Percentiles rank a stretch among this genome's conserved stretches.
Evolutionary conservation across 2,113 vertebrate genomes (phyloP).

Genomic region (Morone saxatilis): DNA sequence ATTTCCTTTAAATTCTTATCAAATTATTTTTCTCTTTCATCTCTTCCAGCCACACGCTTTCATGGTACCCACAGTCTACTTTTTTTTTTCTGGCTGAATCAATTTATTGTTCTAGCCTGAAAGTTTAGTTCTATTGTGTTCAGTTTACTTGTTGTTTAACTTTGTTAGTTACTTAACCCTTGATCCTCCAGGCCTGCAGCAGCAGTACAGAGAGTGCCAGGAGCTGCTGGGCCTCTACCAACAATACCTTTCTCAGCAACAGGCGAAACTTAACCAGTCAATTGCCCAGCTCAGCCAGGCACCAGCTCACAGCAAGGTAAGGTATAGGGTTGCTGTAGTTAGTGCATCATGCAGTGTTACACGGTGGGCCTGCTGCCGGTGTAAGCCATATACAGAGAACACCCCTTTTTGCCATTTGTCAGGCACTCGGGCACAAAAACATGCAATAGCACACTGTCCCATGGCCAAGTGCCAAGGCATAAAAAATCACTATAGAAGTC

Average conservation of each 20-base stretch:
- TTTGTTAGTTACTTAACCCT: slow-evolving; percentile 86
- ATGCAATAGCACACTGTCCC: slow-evolving; percentile 32
- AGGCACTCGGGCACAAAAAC: slow-evolving; percentile 27
- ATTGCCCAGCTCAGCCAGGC: slow-evolving; percentile 87
- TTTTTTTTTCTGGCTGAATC: slow-evolving; percentile 25
- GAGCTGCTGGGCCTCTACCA: slow-evolving; percentile 96
- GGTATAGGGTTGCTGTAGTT: slow-evolving; percentile 69
- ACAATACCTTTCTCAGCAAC: slow-evolving; percentile 94
- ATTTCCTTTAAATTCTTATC: background rate
- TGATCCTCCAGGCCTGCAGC: slow-evolving; percentile 88
- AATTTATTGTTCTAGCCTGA: background rate
- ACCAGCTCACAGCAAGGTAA: slow-evolving; percentile 87
- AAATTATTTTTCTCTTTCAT: background rate
- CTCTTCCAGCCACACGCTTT: slow-evolving; percentile 3
- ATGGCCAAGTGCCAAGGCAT: slow-evolving; percentile 40
- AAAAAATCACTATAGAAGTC: slow-evolving; percentile 46
- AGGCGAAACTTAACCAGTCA: slow-evolving; percentile 91
- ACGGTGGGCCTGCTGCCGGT: background rate
- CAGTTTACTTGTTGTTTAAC: slow-evolving; percentile 11
- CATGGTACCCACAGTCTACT: background rate
- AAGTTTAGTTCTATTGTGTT: slow-evolving; percentile 7
- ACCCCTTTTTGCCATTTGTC: slow-evolving; percentile 29
- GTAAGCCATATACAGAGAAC: slow-evolving; percentile 21
- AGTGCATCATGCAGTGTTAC: slow-evolving; percentile 7
- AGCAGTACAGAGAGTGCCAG: slow-evolving; percentile 96